These are phyloP conservation scores for Molossus molossus DNA, from an alignment of 2,797 vertebrate species.

Conservation along the genomic window DNA sequence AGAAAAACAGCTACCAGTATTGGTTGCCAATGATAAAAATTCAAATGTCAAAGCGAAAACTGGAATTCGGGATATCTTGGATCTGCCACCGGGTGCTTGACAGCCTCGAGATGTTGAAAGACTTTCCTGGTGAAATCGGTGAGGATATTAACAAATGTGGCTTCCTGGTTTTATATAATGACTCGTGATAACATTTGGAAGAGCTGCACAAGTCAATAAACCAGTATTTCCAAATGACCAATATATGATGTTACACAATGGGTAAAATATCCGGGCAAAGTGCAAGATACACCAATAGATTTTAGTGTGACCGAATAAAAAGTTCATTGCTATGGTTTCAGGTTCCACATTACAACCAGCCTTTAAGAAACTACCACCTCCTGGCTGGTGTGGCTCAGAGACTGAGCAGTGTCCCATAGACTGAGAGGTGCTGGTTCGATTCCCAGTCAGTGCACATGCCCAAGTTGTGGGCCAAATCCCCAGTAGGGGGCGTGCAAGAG, in stretches of 20 bases:
- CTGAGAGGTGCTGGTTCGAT: too few relatives aligned
- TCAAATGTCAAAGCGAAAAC: conserved; percentile 51
- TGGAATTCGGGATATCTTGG: not conserved
- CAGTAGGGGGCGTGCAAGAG: too few relatives aligned
- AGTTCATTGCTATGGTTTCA: not conserved
- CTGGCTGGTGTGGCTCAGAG: too few relatives aligned
- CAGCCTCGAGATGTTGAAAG: not conserved
- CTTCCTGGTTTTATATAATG: not conserved
- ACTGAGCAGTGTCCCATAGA: too few relatives aligned
- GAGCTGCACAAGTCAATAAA: not conserved
- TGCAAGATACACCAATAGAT: not conserved
- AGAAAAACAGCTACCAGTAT: not conserved
- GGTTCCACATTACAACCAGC: not conserved
- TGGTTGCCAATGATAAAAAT: not conserved
- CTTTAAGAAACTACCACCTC: conserved; percentile 16
- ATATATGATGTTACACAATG: not conserved
- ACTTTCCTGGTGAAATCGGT: not conserved
- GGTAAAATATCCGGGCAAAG: not conserved
- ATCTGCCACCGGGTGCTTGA: not conserved
- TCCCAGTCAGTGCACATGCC: too few relatives aligned
- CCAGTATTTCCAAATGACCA: not conserved
- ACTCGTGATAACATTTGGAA: not conserved
- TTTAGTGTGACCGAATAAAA: not conserved
- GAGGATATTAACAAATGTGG: not conserved
- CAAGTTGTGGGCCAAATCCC: too few relatives aligned